Conservation (phyloP, 2,113 vertebrate genomes). For the Bettongia penicillata region DNA sequence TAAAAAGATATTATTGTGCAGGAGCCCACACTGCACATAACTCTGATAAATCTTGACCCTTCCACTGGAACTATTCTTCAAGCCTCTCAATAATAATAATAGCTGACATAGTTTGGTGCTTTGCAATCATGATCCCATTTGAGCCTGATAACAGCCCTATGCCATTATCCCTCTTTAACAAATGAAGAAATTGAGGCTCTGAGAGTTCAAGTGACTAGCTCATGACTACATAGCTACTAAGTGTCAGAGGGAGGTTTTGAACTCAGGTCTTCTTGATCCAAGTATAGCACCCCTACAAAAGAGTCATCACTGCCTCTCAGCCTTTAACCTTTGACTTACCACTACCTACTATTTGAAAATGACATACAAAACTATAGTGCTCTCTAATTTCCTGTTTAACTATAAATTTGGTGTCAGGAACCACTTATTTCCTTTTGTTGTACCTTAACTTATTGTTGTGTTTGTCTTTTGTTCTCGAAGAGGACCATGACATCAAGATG, state of each 20-base stretch:
- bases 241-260: background rate
- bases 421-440: background rate
- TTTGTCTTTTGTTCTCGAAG: too few species aligned
- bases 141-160: background rate
- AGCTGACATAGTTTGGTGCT: background rate
- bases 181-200: background rate
- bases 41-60: background rate
- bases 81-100: background rate
- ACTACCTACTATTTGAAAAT: background rate
- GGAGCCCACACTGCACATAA: background rate
- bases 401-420: background rate
- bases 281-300: background rate
- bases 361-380: background rate
- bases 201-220: background rate
- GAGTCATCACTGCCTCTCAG: background rate
- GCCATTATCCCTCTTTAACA: background rate
- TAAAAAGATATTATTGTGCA: background rate
- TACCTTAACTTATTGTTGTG: background rate
- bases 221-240: background rate
- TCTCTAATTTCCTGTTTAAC: background rate
- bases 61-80: background rate
- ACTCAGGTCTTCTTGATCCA: background rate
- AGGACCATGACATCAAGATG: too few species aligned
- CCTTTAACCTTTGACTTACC: background rate
- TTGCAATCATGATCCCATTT: background rate